Base-by-base conservation (phyloP, 2,888 invertebrate genomes). In the Acanthopleura granulata region DNA sequence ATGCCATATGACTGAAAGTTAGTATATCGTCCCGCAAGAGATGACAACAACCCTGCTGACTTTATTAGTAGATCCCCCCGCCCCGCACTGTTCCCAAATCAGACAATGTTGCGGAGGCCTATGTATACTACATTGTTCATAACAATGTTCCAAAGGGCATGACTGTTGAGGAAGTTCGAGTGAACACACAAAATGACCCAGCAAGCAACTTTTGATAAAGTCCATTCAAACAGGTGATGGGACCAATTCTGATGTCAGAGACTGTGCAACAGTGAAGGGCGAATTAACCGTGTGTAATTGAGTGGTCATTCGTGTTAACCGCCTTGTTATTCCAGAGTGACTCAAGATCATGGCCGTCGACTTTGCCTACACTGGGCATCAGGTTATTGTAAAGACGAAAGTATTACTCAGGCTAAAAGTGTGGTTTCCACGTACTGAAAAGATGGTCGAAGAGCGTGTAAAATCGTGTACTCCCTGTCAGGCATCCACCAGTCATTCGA, bases 381-480 rank as follows among this genome's bases (percentile, higher is more conserved):
- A 78, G 70, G 79, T 77, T 9, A 30, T 78, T n/a, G 76, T 74
- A 22, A 78, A 72, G 62, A 78, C 75, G 1, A 78, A 75, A 72
- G 22, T 15, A 69, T 76, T 78, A n/a, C 62, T 78, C 6, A 50
- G 77, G 22, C 76, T 73, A 50, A 78, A 75, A 40, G 76, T 78
- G 12, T 78, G 74, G 40, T 40, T 40, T 40, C 40, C 40, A 40
- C 4, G 40, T 40, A 40, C 9, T 40, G 40, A 40, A 3, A 40
- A 9, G 40, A 6, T 9, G 9, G 9, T 9, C 9, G 40, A 40
- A 40, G 4, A 40, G 9, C 9, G 40, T 40, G 9, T 40, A 3
- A 3, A 9, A 9, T 40, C 40, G 40, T 40, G 40, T 9, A 3
- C 9, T 40, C 40, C 40, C 40, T 40, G 40, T 40, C 3, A 40